Conservation (phyloP, 2,797 vertebrate genomes). For the Poecile montanus region DNA sequence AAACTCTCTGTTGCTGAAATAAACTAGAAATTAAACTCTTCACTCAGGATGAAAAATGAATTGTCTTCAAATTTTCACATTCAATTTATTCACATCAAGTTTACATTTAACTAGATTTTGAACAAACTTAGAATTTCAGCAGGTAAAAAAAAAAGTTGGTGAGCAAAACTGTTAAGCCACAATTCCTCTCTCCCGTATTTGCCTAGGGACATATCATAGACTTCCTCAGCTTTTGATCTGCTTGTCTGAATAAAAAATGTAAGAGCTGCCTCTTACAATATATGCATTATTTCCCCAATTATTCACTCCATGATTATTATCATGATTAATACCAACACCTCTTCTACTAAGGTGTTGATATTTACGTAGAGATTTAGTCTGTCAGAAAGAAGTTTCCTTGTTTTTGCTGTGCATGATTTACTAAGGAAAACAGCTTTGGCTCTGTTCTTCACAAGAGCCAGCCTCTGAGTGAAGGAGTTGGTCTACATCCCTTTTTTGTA, state of each 20-base stretch:
- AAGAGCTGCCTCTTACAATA: neutral
- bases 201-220: neutral
- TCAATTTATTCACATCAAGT: neutral
- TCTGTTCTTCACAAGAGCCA: neutral
- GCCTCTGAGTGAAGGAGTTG: neutral
- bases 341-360: neutral
- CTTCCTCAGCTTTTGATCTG: neutral
- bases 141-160: neutral
- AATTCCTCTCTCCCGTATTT: neutral
- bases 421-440: neutral
- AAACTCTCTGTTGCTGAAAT: neutral
- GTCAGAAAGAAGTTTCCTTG: neutral
- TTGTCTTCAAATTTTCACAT: neutral
- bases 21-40: neutral
- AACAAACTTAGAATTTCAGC: neutral
- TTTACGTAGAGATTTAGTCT: neutral
- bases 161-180: neutral
- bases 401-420: neutral
- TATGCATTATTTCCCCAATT: neutral
- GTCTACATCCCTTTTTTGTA: constrained; percentile 17
- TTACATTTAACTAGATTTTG: neutral
- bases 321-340: neutral
- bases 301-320: neutral
- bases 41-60: neutral
- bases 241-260: neutral